Conservation (phyloP, 1,140 invertebrate species). For the Tachypleus tridentatus region DNA sequence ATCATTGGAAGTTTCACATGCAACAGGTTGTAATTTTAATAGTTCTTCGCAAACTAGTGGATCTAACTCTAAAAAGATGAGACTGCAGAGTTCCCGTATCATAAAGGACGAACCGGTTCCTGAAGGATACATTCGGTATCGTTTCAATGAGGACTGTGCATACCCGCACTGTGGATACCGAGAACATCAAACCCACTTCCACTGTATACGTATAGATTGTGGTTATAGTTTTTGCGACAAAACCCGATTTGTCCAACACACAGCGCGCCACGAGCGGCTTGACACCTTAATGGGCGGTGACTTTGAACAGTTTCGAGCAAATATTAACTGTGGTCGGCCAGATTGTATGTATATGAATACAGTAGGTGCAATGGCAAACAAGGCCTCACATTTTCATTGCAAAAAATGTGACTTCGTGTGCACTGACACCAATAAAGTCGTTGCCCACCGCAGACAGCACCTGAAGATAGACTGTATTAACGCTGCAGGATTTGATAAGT, state of each 20-base stretch:
- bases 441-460: constrained; percentile 82
- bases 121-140: constrained; percentile 76
- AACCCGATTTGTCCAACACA: constrained; percentile 81
- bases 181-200: constrained; percentile 93
- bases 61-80: constrained; percentile 53
- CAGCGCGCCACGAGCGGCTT: constrained; percentile 80
- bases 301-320: constrained; percentile 85
- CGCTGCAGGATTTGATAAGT: constrained; percentile 89
- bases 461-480: constrained; percentile 86
- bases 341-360: constrained; percentile 61
- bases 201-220: constrained; percentile 85
- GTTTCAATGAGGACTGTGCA: constrained; percentile 89
- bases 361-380: constrained; percentile 65
- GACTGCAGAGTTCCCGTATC: constrained; percentile 59
- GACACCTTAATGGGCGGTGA: constrained; percentile 92
- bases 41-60: constrained; percentile 10
- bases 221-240: constrained; percentile 96
- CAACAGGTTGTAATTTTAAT: too few relatives aligned
- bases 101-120: constrained; percentile 84
- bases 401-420: constrained; percentile 91
- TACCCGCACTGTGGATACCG: constrained; percentile 81
- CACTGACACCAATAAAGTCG: constrained; percentile 93
- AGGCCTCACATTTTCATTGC: constrained; percentile 94
- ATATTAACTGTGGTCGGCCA: constrained; percentile 69
- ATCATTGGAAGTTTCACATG: neutral